Base-by-base conservation (phyloP, 2,888 invertebrate species). In the Polydrusus cervinus region DNA sequence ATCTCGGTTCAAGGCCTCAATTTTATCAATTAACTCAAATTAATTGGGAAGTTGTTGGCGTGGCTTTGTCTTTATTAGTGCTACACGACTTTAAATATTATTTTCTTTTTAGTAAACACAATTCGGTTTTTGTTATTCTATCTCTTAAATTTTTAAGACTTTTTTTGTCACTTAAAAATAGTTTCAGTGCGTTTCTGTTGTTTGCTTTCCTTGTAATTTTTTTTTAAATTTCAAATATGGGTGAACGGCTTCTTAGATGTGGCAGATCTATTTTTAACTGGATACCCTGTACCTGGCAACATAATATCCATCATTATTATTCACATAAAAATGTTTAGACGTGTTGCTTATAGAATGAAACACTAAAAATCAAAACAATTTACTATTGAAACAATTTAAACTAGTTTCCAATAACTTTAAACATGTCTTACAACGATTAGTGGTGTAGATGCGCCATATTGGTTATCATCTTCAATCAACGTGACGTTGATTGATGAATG, bases 401-500 rank as follows among this genome's bases (percentile, higher is more conserved):
- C 62, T 66, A 53, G 30, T 30, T 51, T n/a, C 51, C 45, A 43
- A 65, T 72, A 81, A 80, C 78, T 80, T 80, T 80, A 81, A 82
- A 81, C 82, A 83, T 84, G 83, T 82, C 80, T 82, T 80, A 82
- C 82, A 82, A 81, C 82, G 82, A 84, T 84, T 83, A 84, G 82
- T 80, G 80, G 79, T 83, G 82, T 82, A 82, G 84, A 83, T 82
- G 82, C 83, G 83, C 82, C 83, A 82, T 83, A 83, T 83, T 83
- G 82, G 82, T 82, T 83, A 84, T 84, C 83, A 84, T 83, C 82
- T 81, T 79, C 80, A 80, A 82, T 77, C 77, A 77, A 83, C 82
- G 78, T 82, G 84, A 84, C 84, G 81, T 80, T 81, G 84, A 84
- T 84, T 84, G 84, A 84, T 84, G 83, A 81, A 82, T 80, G 81